Evolutionary conservation across 2,797 vertebrate genomes (phyloP).

Genomic region (Novumbra hubbsi): DNA sequence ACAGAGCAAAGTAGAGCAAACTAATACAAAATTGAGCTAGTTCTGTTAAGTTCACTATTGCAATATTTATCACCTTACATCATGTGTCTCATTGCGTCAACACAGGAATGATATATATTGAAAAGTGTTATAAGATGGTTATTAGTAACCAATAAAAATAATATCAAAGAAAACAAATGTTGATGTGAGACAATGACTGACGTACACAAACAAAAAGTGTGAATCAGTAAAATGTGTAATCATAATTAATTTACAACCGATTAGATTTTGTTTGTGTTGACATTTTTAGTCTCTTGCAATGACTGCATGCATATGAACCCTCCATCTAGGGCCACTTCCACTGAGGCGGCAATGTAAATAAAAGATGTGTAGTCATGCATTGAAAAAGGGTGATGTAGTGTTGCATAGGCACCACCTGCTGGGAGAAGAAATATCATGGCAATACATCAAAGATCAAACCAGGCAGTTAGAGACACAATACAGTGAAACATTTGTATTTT

Average conservation of each 20-base stretch:
- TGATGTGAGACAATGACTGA: not conserved
- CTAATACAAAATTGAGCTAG: not conserved
- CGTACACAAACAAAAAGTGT: not conserved
- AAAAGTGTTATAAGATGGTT: not conserved
- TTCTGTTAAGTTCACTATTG: not conserved
- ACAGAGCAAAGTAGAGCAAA: not conserved
- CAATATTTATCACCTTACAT: not conserved
- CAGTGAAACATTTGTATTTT: too few relatives aligned
- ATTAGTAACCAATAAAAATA: not conserved
- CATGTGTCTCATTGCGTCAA: not conserved
- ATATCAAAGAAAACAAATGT: not conserved
- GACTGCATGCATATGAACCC: not conserved
- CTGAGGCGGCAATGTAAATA: not conserved
- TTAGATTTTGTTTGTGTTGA: not conserved
- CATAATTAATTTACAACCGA: not conserved
- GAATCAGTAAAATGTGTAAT: not conserved
- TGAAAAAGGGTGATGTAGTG: not conserved
- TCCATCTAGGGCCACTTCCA: not conserved
- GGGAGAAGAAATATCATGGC: not conserved
- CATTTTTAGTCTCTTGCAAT: not conserved
- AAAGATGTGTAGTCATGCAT: not conserved
- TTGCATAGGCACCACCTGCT: constrained; percentile 9
- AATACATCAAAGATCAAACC: not conserved
- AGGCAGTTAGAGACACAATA: too few relatives aligned
- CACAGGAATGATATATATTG: not conserved